These are phyloP conservation scores for Drosophila asahinai DNA, from an alignment of 1,140 invertebrate genomes.

Conservation along the genomic window DNA sequence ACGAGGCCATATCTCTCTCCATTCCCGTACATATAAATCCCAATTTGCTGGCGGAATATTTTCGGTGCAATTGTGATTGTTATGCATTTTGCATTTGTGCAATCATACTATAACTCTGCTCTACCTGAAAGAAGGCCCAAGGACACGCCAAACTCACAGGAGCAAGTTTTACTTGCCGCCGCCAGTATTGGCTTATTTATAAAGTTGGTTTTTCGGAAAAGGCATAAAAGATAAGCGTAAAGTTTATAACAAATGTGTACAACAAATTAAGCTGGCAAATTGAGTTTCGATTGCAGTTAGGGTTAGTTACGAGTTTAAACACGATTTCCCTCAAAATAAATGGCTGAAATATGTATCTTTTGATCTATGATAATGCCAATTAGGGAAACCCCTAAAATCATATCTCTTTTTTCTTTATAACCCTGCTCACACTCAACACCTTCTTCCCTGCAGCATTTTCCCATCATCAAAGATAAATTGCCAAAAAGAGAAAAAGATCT, in stretches of 20 bases:
- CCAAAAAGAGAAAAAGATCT: conserved; percentile 16
- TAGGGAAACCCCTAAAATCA: neutral
- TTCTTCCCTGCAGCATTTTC: conserved; percentile 24
- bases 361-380: conserved; percentile 11
- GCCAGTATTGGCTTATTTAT: conserved; percentile 43
- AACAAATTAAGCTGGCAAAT: conserved; percentile 66
- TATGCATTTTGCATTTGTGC: conserved; percentile 80
- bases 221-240: conserved; percentile 64
- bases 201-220: conserved; percentile 53
- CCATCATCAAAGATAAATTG: conserved; percentile 45
- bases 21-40: conserved; percentile 66
- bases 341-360: conserved; percentile 12
- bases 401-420: neutral
- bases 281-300: conserved; percentile 44
- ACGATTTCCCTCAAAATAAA: neutral
- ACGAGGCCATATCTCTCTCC: conserved; percentile 49
- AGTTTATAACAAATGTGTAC: conserved; percentile 59
- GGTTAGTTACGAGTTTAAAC: neutral
- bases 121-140: conserved; percentile 40
- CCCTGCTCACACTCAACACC: conserved; percentile 16
- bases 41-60: conserved; percentile 77
- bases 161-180: conserved; percentile 56
- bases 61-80: conserved; percentile 79
- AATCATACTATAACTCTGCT: conserved; percentile 61
- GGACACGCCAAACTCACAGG: conserved; percentile 65